Base-by-base conservation (phyloP, 2,888 invertebrate species). In the Tetanocera ferruginea region DNA sequence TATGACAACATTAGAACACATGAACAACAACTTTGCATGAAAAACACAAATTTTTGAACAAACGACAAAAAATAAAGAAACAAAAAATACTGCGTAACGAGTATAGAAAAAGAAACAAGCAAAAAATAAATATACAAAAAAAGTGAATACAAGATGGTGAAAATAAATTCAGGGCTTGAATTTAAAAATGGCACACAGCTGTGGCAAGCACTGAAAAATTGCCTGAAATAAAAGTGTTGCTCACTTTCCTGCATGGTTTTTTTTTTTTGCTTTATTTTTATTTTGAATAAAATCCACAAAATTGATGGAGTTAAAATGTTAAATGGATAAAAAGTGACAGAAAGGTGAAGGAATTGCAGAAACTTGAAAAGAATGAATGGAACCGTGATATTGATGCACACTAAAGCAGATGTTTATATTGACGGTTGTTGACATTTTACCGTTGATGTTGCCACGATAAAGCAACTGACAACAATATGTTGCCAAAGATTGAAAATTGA, bases 291-390 rank as follows among this genome's bases (percentile, higher is more conserved):
- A 60, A 28, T 60, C 28, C 11, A 28, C 25, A 60, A 60, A 60
- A 60, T 60, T 60, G 60, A 60, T 60, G 60, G 60, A 60, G 60
- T 14, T 60, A 14, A 60, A 60, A 60, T 60, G 60, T 28, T 60
- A 60, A 60, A 60, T 60, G 5, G 25, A 17, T n/a, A 60, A 14
- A 60, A 14, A 60, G 14, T 43, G 43, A 43, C 11, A 43, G 5
- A 31, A 43, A 43, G 37, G 37, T 37, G 37, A 37, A 8, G 37
- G 37, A 43, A 43, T 37, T 37, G 37, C 37, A 37, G 43, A 43
- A 14, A 43, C 43, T 43, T 43, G 11, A 43, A 43, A 43, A 43
- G 43, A 43, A 11, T 43, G 43, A 43, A 14, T 43, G 11, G 14
- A 43, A 43, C 11, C 43, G 14, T 43, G 43, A 43, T 43, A 43